Base-by-base conservation (phyloP, 1,140 invertebrate species). In the Drosophila azteca region DNA sequence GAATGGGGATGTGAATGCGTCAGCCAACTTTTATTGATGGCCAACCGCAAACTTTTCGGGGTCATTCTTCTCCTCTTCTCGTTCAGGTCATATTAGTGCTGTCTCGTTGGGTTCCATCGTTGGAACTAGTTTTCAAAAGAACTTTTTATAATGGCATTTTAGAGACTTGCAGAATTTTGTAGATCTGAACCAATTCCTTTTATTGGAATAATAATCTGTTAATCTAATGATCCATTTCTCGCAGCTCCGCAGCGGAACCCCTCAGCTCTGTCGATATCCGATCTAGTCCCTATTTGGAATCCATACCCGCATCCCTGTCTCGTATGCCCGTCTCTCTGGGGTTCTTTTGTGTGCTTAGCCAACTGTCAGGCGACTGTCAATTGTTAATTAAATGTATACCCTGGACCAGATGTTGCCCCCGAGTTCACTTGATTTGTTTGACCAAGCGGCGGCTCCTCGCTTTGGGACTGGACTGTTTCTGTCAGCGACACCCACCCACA, bases 321-420 rank as follows among this genome's bases (percentile, higher is more conserved):
- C 17, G 17, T 20, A 20, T 20, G 17, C 17, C 17, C 17, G 17
- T 20, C 17, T 20, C 17, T 26, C 39, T 31, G 11, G 22, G 8
- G 41, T n/a, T 29, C 51, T 65, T 50, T 31, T 53, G 57, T 78
- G 59, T 68, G 80, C 43, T 61, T 48, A 68, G 79, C 52, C 72
- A 76, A 77, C 72, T 85, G 82, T 85, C 81, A 73, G 35, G 50
- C 82, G 46, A 67, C 65, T 85, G 82, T 78, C 82, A 82, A 85
- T 82, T 82, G 74, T 78, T 85, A 87, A 85, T 85, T 85, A 85
- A 85, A 82, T 87, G 51, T 73, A 52, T 62, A 53, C 52, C 60
- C 51, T 9, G 15, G 20, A 63, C 22, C 45, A 69, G 69, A 58
- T 67, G 65, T 78, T 81, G 73, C 48, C 48, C 49, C 59, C 55